phyloP scores from a whole-genome alignment of 2,888 invertebrate species.

The Caenorhabditis virilis region DNA sequence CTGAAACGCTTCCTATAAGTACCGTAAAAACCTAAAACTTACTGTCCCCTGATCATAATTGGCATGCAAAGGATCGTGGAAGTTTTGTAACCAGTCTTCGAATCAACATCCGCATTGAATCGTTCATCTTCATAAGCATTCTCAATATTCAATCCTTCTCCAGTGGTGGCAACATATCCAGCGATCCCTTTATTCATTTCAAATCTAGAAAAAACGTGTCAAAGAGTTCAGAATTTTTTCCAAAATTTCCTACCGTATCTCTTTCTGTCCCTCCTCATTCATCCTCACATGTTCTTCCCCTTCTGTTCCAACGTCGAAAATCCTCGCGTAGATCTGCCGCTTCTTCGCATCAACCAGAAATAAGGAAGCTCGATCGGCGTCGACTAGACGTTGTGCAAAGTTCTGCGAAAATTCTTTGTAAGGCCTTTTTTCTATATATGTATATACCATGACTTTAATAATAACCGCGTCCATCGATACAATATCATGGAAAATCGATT shows the following conservation, averaged over 20 bases:
- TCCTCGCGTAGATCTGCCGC: constrained; percentile 81
- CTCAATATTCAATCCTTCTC: constrained; percentile 81
- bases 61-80: constrained; percentile 85
- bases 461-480: constrained; percentile 82
- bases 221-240: not conserved
- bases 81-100: constrained; percentile 74
- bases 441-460: constrained; percentile 78
- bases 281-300: constrained; percentile 51
- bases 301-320: constrained; percentile 76
- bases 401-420: constrained; percentile 71
- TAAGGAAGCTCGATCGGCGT: constrained; percentile 83
- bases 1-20: too few species aligned
- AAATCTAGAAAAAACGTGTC: constrained; percentile 73
- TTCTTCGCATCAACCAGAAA: constrained; percentile 80
- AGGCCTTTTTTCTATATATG: not conserved
- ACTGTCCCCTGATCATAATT: constrained; percentile 76
- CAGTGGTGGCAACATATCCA: constrained; percentile 81
- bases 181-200: constrained; percentile 82
- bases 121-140: constrained; percentile 78
- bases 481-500: constrained; percentile 86
- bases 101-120: constrained; percentile 71
- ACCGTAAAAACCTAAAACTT: too few species aligned
- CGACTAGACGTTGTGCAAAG: constrained; percentile 81
- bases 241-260: constrained; percentile 51
- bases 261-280: constrained; percentile 55